phyloP scores from a whole-genome alignment of 2,797 vertebrate genomes.

The Myotis pilosus region DNA sequence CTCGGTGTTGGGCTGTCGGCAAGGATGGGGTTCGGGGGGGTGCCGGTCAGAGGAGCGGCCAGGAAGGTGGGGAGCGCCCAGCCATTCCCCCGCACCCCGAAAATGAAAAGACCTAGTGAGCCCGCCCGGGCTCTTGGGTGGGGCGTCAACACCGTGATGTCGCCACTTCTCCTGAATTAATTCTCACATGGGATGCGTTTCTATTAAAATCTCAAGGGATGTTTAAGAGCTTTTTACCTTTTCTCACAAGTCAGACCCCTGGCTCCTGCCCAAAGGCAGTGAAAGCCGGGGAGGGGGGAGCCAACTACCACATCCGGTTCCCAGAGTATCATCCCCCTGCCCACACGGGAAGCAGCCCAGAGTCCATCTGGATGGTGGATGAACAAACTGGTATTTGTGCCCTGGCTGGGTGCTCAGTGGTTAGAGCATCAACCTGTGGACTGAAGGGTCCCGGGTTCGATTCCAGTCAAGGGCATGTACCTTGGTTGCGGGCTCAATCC shows the following conservation, averaged over 20 bases:
- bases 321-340: no score
- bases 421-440: no score
- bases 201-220: background rate
- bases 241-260: background rate
- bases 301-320: no score
- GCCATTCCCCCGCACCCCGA: background rate
- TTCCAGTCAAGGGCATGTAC: no score
- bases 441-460: no score
- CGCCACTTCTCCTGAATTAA: background rate
- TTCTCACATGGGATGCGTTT: background rate
- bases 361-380: no score
- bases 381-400: no score
- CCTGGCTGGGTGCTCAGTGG: no score
- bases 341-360: no score
- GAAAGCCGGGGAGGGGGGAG: no score
- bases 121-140: background rate
- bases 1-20: constrained; percentile 89
- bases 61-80: background rate
- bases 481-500: no score
- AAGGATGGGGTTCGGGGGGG: background rate
- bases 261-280: background rate
- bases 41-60: constrained; percentile 19
- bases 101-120: rapidly evolving
- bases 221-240: background rate
- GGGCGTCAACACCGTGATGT: rapidly evolving